Evolutionary conservation across 2,113 vertebrate genomes (phyloP).

Genomic region (Brachyhypopomus gauderio): DNA sequence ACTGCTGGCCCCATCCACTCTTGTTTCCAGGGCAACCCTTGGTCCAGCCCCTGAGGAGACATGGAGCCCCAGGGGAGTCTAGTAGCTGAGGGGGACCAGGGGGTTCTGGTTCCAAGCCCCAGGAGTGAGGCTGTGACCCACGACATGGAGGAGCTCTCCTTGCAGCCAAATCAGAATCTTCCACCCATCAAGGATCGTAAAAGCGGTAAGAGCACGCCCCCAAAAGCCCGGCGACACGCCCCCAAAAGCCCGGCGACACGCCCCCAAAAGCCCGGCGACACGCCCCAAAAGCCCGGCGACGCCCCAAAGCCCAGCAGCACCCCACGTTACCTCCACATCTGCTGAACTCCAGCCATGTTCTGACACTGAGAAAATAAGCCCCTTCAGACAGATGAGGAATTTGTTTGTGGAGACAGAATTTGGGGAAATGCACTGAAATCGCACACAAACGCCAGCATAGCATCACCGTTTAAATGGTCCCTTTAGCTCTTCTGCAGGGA

Average conservation of each 20-base stretch:
- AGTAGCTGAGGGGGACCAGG: conserved; percentile 70
- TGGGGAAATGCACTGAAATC: conserved; percentile 60
- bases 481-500: conserved; percentile 51
- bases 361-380: conserved; percentile 61
- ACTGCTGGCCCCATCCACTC: background rate
- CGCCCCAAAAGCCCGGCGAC: background rate
- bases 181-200: conserved; percentile 78
- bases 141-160: conserved; percentile 77
- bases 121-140: conserved; percentile 83
- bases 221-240: too few relatives aligned
- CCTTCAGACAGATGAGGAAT: conserved; percentile 47
- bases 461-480: conserved; percentile 54
- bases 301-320: background rate
- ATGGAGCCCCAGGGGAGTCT: conserved; percentile 73
- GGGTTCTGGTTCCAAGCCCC: conserved; percentile 77
- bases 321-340: conserved; percentile 33
- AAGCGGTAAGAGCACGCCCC: conserved; percentile 72
- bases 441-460: conserved; percentile 52
- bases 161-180: conserved; percentile 73
- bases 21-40: conserved; percentile 36
- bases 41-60: conserved; percentile 48
- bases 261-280: too few relatives aligned
- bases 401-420: conserved; percentile 62
- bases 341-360: conserved; percentile 56
- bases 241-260: background rate